Evolutionary conservation across 2,888 invertebrate species (phyloP).

Genomic region (Tineola bisselliella): DNA sequence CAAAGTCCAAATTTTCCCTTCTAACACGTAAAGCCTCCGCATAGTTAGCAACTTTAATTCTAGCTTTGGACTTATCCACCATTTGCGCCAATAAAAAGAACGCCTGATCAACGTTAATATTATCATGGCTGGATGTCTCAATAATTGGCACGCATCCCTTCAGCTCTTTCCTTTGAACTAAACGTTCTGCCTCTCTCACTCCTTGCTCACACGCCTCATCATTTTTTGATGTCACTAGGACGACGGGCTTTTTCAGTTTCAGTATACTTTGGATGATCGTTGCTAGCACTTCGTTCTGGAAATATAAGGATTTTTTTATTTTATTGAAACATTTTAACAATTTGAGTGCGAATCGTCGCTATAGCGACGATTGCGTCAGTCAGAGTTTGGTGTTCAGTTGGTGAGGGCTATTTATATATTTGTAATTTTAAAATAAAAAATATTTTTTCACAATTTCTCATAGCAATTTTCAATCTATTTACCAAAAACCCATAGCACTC

Average conservation of each 20-base stretch:
- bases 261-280: constrained; percentile 86
- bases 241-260: constrained; percentile 94
- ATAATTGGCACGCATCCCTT: constrained; percentile 88
- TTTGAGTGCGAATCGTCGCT: too few relatives aligned
- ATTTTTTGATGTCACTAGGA: constrained; percentile 94
- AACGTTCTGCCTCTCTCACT: constrained; percentile 87
- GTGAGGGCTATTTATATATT: too few relatives aligned
- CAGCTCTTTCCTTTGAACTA: constrained; percentile 89
- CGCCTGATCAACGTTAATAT: constrained; percentile 94
- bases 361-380: too few relatives aligned
- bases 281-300: constrained; percentile 77
- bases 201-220: constrained; percentile 91
- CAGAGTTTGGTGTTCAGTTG: too few relatives aligned
- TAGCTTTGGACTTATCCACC: constrained; percentile 88
- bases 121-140: constrained; percentile 95
- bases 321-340: neutral
- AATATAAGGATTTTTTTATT: neutral
- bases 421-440: too few relatives aligned
- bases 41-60: constrained; percentile 68
- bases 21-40: constrained; percentile 86
- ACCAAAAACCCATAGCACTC: too few relatives aligned
- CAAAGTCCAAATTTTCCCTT: constrained; percentile 88
- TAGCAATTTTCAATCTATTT: too few relatives aligned
- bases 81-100: constrained; percentile 91
- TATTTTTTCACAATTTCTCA: too few relatives aligned